Evolutionary conservation across 2,113 vertebrate species (phyloP), one percentile per base, ranked within the genome.

Genomic region (Artemisiospiza belli): DNA sequence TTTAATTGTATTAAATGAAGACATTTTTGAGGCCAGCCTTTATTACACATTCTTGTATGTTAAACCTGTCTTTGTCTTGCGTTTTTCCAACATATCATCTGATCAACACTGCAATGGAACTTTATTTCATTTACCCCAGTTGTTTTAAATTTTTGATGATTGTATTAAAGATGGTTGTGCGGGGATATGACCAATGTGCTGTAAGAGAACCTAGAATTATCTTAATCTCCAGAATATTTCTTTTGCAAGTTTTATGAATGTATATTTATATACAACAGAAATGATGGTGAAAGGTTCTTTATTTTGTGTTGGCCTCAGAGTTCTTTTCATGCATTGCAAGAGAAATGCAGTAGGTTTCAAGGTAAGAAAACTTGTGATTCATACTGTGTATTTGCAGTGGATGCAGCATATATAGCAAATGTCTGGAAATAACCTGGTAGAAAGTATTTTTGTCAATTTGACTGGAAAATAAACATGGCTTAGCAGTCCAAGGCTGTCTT

Each of bases 401-500:
- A 68, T 2, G 4, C 41, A 43, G 27, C 30, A 35, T 47, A 87
- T 79, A 47, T 30, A 84, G 44, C 43, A 91, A 81, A 94, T 87
- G 54, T 57, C 66, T 92, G 84, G 55, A 94, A 92, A 80, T 94
- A 87, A 87, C n/a, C 33, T 89, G 3, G 2, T 76, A 46, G 74
- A 92, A 94, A 76, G 51, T 91, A 84, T 78, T 94, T 95, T 89
- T 95, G 67, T 89, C 75, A 90, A 89, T 86, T 80, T 90, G 54
- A 69, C 61, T 94, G 83, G 92, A 94, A 96, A 95, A 95, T 91
- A 96, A 95, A 91, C 37, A 49, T 77, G 72, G 44, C 46, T 95
- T 95, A 88, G 83, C 62, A 69, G 49, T 92, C 33, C 12, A 21
- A 83, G 31, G 44, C 31, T 91, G 67, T 82, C 46, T 90, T 96